A percentile compares a stretch with the other conserved stretches of the same genome.
Evolutionary conservation across 2,888 invertebrate genomes (phyloP).

Genomic region (Drosophila sordidula): DNA sequence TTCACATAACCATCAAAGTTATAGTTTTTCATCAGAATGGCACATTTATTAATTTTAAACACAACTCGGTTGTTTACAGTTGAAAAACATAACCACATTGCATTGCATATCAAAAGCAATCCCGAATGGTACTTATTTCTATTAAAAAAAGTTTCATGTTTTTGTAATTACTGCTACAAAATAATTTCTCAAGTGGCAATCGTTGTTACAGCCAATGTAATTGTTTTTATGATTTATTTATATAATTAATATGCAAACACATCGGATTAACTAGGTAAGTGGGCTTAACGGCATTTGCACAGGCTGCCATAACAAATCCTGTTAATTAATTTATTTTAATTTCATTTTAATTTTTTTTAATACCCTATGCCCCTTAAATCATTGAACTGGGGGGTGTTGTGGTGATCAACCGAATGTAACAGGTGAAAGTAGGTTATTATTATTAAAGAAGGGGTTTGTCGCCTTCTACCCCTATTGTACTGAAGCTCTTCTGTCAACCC

Average conservation of each 20-base stretch:
- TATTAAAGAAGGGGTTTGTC: too few species aligned
- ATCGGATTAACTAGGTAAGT: not conserved
- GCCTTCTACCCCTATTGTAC: too few species aligned
- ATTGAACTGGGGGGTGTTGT: not conserved
- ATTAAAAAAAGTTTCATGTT: not conserved
- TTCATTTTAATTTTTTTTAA: slow-evolving; percentile 14
- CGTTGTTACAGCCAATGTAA: not conserved
- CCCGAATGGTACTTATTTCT: too few species aligned
- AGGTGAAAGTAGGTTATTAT: too few species aligned
- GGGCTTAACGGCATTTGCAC: slow-evolving; percentile 6
- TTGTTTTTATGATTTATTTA: not conserved
- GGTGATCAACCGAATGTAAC: too few species aligned
- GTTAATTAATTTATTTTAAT: slow-evolving; percentile 52
- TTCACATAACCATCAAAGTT: too few species aligned
- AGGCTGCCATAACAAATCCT: slow-evolving; percentile 44
- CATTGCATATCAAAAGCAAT: not conserved
- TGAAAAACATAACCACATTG: too few species aligned
- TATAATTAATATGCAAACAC: not conserved
- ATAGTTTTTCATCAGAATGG: too few species aligned
- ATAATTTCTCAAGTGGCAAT: not conserved
- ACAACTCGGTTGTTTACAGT: too few species aligned
- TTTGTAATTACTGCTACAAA: not conserved
- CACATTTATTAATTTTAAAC: too few species aligned
- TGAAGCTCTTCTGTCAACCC: too few species aligned
- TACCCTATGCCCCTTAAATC: not conserved